Evolutionary conservation across 1,140 invertebrate genomes (phyloP), one percentile per base, ranked within the genome.

Genomic region (Pristionchus pacificus): DNA sequence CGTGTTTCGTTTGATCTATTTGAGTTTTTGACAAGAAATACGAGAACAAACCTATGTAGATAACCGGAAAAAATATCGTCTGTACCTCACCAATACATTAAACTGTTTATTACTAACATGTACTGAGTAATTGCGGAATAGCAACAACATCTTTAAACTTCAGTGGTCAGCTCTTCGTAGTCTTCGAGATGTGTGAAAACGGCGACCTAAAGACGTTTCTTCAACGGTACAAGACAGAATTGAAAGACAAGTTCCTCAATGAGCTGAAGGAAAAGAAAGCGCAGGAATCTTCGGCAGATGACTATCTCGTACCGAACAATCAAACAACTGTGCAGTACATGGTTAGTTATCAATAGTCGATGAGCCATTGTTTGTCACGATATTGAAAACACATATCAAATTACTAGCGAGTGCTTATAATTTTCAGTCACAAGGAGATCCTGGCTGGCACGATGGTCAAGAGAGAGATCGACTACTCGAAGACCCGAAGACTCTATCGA

Each of bases 151-250:
- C n/a, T n/a, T 19, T 33, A 15, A 68, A 60, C 59, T 73, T 14
- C 62, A 73, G 71, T 25, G 71, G 71, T 32, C 32, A 68, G 59
- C 55, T 73, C 13, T 68, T 24, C 24, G 60, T 73, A 28, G 64
- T 73, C 24, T 59, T 60, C 24, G 71, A 73, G n/a, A 49, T 63
- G 24, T 49, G 60, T 27, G 71, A 73, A 6, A 38, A 49, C 33
- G 71, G 71, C 19, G 31, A 64, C 30, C 32, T 73, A 28, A 60
- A 33, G 19, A 60, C 62, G 25, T 73, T 62, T 30, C 38, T 73
- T 14, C 3, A n/a, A 19, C 38, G 38, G 19, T 49, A 49, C 38
- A 49, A 49, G 38, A 19, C 6, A 24, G 28, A 30, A 2, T 33
- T 60, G 15, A 30, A 33, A 59, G 24, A 31, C 24, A 32, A 25